Evolutionary conservation across 2,797 vertebrate species (phyloP).

Genomic region (Nasua narica): DNA sequence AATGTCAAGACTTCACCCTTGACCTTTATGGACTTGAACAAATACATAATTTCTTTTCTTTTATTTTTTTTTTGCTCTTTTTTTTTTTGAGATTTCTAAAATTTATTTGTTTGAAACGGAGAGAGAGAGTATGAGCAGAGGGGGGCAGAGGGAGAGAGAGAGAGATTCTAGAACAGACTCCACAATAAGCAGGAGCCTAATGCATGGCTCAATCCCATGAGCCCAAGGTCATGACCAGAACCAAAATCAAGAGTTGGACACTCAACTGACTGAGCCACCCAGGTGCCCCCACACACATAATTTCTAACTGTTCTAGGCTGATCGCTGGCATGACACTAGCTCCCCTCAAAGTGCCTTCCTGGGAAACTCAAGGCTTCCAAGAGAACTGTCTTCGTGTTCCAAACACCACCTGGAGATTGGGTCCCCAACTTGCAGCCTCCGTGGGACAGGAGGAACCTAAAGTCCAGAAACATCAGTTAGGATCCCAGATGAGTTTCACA

Average conservation of each 20-base stretch:
- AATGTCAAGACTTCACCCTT: not conserved
- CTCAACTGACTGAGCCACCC: not conserved
- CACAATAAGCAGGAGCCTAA: not conserved
- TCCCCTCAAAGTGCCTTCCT: not conserved
- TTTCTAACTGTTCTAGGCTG: not conserved
- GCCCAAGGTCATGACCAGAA: not conserved
- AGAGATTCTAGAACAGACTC: not conserved
- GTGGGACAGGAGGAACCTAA: not conserved
- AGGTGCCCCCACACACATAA: rapidly evolving
- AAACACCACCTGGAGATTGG: not conserved
- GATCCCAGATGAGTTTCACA: not conserved
- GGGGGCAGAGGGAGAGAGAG: not conserved
- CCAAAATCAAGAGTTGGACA: not conserved
- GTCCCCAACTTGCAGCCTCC: not conserved
- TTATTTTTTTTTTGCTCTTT: too few species aligned
- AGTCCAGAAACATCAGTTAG: not conserved
- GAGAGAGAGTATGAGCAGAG: not conserved
- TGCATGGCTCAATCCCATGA: not conserved
- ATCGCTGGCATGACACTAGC: not conserved
- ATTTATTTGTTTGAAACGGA: not conserved
- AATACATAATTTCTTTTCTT: not conserved
- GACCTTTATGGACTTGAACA: not conserved
- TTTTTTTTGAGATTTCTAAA: not conserved
- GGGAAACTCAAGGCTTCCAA: not conserved
- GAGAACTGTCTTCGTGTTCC: not conserved